Percentiles rank a stretch among this genome's conserved stretches.
These are phyloP conservation scores for Columba guinea DNA, from an alignment of 2,797 vertebrate species.

Conservation along the genomic window DNA sequence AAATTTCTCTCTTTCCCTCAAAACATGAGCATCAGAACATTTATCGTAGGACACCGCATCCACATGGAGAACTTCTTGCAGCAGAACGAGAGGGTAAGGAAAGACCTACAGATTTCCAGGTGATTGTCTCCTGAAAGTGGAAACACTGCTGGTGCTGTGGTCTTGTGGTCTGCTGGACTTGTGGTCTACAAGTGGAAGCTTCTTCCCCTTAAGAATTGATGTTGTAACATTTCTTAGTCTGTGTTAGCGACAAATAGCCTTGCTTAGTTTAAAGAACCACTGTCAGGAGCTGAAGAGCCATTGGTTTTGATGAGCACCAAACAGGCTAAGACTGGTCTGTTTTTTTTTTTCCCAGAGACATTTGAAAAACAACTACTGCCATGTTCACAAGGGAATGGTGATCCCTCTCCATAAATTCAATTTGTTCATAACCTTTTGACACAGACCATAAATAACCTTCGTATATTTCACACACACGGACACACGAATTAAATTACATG, in stretches of 20 bases:
- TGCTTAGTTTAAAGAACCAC: background rate
- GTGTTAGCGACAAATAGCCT: background rate
- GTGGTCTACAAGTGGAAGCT: background rate
- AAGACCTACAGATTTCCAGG: background rate
- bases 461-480: background rate
- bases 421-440: slow-evolving; percentile 6
- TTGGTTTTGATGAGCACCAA: background rate
- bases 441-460: background rate
- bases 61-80: background rate
- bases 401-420: background rate
- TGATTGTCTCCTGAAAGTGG: background rate
- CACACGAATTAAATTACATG: background rate
- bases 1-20: background rate
- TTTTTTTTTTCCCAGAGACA: background rate
- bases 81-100: background rate
- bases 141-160: background rate
- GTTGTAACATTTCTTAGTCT: background rate
- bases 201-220: background rate
- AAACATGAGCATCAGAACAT: background rate
- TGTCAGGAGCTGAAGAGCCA: background rate
- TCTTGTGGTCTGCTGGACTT: too few species aligned
- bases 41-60: fast-evolving
- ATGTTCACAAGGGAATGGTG: background rate
- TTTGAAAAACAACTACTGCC: background rate
- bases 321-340: background rate